These are phyloP conservation scores for Griposia aprilina DNA, from an alignment of 2,888 invertebrate species.

Conservation along the genomic window DNA sequence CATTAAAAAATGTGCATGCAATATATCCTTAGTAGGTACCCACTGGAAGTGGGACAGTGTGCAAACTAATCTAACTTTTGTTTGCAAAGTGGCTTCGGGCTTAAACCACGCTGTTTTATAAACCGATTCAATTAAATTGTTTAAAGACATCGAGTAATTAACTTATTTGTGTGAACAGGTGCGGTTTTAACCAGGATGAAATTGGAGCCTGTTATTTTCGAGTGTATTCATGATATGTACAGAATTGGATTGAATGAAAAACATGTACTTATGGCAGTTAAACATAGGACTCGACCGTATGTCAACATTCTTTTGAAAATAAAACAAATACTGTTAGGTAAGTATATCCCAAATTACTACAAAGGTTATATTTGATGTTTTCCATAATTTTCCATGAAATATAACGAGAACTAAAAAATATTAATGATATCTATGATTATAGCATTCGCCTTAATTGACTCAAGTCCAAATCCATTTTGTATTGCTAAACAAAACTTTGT, in stretches of 20 bases:
- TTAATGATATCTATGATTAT: too few relatives aligned
- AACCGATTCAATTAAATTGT: slow-evolving; percentile 76
- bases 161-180: slow-evolving; percentile 4
- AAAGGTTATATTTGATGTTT: too few relatives aligned
- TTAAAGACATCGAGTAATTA: slow-evolving; percentile 57
- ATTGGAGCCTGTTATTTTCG: background rate
- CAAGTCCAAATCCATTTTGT: slow-evolving; percentile 1
- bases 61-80: slow-evolving; percentile 82
- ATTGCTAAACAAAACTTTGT: slow-evolving; percentile 4
- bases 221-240: background rate
- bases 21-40: slow-evolving; percentile 52
- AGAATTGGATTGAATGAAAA: background rate
- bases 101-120: slow-evolving; percentile 65
- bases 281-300: too few relatives aligned
- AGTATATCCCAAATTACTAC: too few relatives aligned
- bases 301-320: background rate
- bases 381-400: too few relatives aligned
- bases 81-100: slow-evolving; percentile 72
- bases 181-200: background rate
- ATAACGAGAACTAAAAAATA: too few relatives aligned
- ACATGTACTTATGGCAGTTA: too few relatives aligned
- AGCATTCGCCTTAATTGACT: background rate
- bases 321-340: background rate
- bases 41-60: slow-evolving; percentile 40
- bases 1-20: slow-evolving; percentile 66